These are phyloP conservation scores for Acanthochromis polyacanthus DNA, from an alignment of 2,113 vertebrate genomes.

Conservation along the genomic window DNA sequence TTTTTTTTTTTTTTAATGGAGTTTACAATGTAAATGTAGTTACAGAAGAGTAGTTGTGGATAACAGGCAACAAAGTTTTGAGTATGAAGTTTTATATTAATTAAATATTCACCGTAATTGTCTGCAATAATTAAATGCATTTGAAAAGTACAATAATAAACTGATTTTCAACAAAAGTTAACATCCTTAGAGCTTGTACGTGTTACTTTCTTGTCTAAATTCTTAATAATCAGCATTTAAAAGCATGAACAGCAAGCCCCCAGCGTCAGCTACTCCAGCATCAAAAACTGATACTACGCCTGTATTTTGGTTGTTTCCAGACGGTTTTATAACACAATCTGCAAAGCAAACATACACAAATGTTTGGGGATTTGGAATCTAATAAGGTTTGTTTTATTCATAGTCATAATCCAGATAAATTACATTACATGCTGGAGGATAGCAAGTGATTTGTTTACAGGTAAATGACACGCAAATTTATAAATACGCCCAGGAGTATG, in stretches of 20 bases:
- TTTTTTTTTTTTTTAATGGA: neutral
- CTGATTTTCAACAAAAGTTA: neutral
- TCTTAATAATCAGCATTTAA: neutral
- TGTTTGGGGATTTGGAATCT: constrained; percentile 12
- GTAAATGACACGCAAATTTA: no score
- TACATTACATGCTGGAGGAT: constrained; percentile 16
- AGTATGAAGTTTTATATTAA: neutral
- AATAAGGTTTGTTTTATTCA: constrained; percentile 32
- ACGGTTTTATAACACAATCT: constrained; percentile 8
- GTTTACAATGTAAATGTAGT: constrained; percentile 2
- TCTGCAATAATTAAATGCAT: no score
- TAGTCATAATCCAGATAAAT: constrained; percentile 27
- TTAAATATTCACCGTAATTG: no score
- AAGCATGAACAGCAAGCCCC: neutral
- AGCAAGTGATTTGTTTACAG: neutral
- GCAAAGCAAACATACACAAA: constrained; percentile 15
- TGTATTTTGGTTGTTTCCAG: constrained; percentile 3
- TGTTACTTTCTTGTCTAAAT: neutral
- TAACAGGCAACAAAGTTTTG: neutral
- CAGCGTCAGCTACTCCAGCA: neutral
- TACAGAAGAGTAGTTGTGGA: neutral
- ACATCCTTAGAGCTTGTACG: neutral
- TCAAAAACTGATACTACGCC: neutral
- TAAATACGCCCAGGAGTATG: no score
- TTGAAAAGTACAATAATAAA: no score